Conservation (phyloP, 2,797 vertebrate species). For the Siniperca scherzeri region DNA sequence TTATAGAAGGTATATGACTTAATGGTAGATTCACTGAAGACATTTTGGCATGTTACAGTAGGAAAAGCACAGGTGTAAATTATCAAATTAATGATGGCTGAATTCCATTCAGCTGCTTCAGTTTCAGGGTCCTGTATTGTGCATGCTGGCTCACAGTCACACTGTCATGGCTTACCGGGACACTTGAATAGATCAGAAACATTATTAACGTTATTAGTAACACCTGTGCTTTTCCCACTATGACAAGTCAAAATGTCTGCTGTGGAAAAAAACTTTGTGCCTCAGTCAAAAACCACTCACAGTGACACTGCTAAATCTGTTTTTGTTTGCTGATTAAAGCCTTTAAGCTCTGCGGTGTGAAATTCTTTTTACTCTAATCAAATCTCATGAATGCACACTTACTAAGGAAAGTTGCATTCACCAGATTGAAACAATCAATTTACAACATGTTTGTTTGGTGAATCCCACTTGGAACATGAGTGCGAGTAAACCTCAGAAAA, state of each 20-base stretch:
- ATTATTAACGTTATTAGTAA: neutral
- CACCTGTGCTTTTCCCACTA: neutral
- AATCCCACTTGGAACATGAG: neutral
- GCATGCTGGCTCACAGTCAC: neutral
- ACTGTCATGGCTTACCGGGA: neutral
- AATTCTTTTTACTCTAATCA: neutral
- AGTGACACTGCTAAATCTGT: neutral
- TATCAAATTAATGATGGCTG: neutral
- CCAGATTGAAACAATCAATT: neutral
- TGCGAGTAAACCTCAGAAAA: neutral
- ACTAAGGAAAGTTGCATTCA: neutral
- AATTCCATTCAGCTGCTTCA: neutral
- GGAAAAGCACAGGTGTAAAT: neutral
- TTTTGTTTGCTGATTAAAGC: neutral
- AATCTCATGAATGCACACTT: neutral
- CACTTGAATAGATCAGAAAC: neutral
- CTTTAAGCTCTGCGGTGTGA: no score
- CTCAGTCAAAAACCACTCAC: neutral
- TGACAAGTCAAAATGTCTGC: neutral
- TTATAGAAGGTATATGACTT: neutral
- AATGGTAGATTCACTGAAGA: neutral
- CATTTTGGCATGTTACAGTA: neutral
- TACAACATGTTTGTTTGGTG: neutral
- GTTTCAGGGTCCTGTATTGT: neutral
- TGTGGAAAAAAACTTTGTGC: neutral